A percentile compares a stretch with the other conserved stretches of the same genome.
Conservation (phyloP, 2,888 invertebrate genomes). For the Anagyrus pseudococci region DNA sequence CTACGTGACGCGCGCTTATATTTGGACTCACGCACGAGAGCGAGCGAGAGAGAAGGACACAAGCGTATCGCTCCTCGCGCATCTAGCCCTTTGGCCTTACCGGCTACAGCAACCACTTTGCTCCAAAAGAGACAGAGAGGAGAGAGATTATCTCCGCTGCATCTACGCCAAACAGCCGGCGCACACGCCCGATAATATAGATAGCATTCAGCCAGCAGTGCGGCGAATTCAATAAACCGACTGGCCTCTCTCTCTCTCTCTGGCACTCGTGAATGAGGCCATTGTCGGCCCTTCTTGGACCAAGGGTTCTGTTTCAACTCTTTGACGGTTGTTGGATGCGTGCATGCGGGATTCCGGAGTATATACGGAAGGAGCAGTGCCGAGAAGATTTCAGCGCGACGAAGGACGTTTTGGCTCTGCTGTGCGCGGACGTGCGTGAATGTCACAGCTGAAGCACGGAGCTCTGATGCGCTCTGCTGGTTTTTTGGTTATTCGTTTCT, state of each 20-base stretch:
- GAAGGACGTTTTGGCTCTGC: too few relatives aligned
- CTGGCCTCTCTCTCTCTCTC: constrained; percentile 21
- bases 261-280: constrained; percentile 28
- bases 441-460: too few relatives aligned
- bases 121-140: constrained; percentile 57
- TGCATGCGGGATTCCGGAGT: too few relatives aligned
- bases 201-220: constrained; percentile 56
- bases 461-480: too few relatives aligned
- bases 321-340: too few relatives aligned
- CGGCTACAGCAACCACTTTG: constrained; percentile 45
- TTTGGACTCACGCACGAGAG: too few relatives aligned
- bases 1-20: too few relatives aligned
- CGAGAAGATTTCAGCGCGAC: too few relatives aligned
- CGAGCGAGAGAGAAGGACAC: constrained; percentile 43
- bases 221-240: constrained; percentile 55
- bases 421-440: too few relatives aligned
- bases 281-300: constrained; percentile 20
- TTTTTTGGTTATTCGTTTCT: too few relatives aligned
- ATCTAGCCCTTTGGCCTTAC: constrained; percentile 31
- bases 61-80: constrained; percentile 48
- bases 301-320: too few relatives aligned
- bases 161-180: constrained; percentile 59
- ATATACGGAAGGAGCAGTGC: too few relatives aligned
- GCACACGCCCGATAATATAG: constrained; percentile 58
- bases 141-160: constrained; percentile 55